Evolutionary conservation across 2,797 vertebrate genomes (phyloP).

Genomic region (Loris lydekkerianus): DNA sequence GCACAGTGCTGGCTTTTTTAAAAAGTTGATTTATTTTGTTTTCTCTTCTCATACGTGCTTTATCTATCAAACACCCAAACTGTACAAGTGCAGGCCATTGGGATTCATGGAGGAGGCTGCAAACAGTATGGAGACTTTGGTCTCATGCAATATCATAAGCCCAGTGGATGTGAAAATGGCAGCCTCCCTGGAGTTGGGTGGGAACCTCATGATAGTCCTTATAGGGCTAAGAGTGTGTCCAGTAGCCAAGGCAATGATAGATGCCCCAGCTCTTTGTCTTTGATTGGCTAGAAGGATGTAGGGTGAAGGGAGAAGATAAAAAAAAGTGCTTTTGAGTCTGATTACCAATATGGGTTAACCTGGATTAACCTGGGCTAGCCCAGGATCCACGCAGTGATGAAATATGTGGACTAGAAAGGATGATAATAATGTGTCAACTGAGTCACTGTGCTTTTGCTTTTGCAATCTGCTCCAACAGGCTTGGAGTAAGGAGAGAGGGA

Average conservation of each 20-base stretch:
- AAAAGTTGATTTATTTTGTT: slow-evolving; percentile 83
- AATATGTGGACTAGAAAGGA: neutral
- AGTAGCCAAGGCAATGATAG: slow-evolving; percentile 55
- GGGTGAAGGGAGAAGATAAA: slow-evolving; percentile 49
- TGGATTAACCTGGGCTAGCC: neutral
- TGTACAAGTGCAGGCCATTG: slow-evolving; percentile 88
- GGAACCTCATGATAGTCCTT: neutral
- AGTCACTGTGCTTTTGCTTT: slow-evolving; percentile 74
- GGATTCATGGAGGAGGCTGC: slow-evolving; percentile 74
- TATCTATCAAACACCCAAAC: slow-evolving; percentile 91
- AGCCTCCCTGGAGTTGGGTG: slow-evolving; percentile 57
- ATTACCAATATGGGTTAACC: neutral
- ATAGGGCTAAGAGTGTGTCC: neutral
- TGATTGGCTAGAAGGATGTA: neutral
- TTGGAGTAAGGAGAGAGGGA: neutral
- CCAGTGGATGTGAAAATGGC: slow-evolving; percentile 59
- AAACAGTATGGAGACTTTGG: slow-evolving; percentile 78
- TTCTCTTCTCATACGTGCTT: slow-evolving; percentile 88
- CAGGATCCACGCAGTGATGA: neutral
- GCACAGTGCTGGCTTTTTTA: slow-evolving; percentile 89
- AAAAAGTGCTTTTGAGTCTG: slow-evolving; percentile 63
- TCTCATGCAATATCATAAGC: slow-evolving; percentile 83
- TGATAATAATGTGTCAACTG: neutral
- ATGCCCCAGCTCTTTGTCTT: slow-evolving; percentile 37
- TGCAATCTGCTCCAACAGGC: slow-evolving; percentile 41